Percentiles rank a stretch among this genome's conserved stretches.
Conservation (phyloP, 2,888 invertebrate genomes). For the Yponomeuta malinellus region DNA sequence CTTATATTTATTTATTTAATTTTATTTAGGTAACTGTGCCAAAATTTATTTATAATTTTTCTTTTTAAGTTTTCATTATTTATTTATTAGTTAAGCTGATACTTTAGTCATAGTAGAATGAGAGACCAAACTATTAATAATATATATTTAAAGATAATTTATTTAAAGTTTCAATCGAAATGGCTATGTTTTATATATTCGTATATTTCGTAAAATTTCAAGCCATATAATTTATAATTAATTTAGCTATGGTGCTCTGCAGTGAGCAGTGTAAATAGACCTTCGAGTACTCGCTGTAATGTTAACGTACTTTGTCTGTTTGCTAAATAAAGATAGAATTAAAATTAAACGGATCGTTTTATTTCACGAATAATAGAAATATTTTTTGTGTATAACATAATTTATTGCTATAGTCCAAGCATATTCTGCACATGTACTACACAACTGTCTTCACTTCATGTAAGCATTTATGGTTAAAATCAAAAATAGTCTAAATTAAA, state of each 20-base stretch:
- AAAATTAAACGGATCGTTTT: background rate
- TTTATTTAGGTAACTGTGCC: conserved; percentile 21
- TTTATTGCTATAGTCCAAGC: conserved; percentile 9
- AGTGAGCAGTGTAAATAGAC: conserved; percentile 9
- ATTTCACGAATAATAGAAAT: background rate
- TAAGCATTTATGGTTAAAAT: background rate
- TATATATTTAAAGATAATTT: conserved; percentile 21
- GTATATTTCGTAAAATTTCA: conserved; percentile 14
- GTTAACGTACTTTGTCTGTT: conserved; percentile 30
- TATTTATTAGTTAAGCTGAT: conserved; percentile 25
- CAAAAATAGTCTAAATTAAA: background rate
- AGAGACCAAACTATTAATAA: conserved; percentile 49
- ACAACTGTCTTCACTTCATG: background rate
- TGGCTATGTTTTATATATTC: conserved; percentile 39
- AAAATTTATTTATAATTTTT: conserved; percentile 11
- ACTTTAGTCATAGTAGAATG: conserved; percentile 46
- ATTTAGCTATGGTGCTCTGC: background rate
- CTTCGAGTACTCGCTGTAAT: conserved; percentile 12
- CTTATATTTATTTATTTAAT: conserved; percentile 20
- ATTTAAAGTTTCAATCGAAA: conserved; percentile 19
- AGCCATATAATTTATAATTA: conserved; percentile 15
- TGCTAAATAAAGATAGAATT: conserved; percentile 35
- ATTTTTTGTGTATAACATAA: conserved; percentile 1
- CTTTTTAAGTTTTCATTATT: background rate
- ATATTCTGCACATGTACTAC: background rate